These are phyloP conservation scores for Eulacestoma nigropectus DNA, from an alignment of 2,113 vertebrate species.

Conservation along the genomic window DNA sequence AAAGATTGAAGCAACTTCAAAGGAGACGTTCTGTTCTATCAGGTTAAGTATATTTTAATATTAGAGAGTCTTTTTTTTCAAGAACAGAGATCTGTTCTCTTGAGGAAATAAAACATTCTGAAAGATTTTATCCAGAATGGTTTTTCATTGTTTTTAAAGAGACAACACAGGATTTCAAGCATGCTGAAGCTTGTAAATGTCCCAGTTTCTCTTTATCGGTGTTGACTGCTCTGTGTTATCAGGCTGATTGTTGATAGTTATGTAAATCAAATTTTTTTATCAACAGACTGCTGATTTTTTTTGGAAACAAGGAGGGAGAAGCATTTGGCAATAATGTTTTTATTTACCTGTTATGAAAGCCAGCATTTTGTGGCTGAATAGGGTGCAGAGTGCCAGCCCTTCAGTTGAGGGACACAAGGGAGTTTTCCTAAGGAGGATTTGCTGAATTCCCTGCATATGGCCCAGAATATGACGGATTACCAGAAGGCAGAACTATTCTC, in stretches of 20 bases:
- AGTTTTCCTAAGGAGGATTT: background rate
- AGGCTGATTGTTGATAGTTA: slow-evolving; percentile 10
- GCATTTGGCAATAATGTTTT: background rate
- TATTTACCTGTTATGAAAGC: background rate
- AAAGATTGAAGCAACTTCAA: slow-evolving; percentile 64
- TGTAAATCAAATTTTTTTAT: background rate
- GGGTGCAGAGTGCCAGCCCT: background rate
- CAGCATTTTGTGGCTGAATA: background rate
- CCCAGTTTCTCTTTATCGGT: background rate
- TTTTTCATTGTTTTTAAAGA: slow-evolving; percentile 64
- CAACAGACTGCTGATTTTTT: background rate
- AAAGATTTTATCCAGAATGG: slow-evolving; percentile 30
- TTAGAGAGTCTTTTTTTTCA: slow-evolving; percentile 15
- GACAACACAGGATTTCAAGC: slow-evolving; percentile 13
- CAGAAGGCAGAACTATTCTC: background rate
- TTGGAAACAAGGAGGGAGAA: background rate
- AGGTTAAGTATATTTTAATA: slow-evolving; percentile 62
- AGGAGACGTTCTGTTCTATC: slow-evolving; percentile 61
- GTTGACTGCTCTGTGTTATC: background rate
- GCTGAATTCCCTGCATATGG: background rate
- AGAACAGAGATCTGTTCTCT: slow-evolving; percentile 38
- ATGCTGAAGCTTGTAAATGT: background rate
- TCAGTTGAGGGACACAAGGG: background rate
- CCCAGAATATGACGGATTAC: background rate
- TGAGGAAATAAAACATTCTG: slow-evolving; percentile 37